Evolutionary conservation across 2,888 invertebrate genomes (phyloP).

Genomic region (Crepidodera aurea): DNA sequence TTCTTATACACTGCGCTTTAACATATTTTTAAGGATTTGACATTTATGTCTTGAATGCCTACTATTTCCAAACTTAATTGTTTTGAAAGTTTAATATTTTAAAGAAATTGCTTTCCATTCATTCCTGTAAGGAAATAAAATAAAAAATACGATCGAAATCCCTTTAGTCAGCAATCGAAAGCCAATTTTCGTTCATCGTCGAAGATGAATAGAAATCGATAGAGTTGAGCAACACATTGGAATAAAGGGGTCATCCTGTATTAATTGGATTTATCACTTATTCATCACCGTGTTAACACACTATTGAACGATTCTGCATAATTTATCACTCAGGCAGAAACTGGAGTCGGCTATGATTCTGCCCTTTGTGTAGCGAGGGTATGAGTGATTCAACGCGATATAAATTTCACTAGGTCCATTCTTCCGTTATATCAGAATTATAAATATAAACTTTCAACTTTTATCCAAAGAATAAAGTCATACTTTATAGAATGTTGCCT

Average conservation of each 20-base stretch:
- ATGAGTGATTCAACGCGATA: background rate
- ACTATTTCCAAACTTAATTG: too few relatives aligned
- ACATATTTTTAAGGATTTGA: too few relatives aligned
- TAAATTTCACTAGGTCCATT: background rate
- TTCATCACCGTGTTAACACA: conserved; percentile 29
- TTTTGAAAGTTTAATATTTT: too few relatives aligned
- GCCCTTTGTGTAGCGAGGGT: background rate
- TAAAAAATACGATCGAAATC: background rate
- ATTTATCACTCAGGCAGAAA: conserved; percentile 29
- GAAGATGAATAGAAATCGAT: conserved; percentile 19
- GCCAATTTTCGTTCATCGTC: conserved; percentile 1
- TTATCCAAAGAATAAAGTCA: too few relatives aligned
- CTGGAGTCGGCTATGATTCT: conserved; percentile 7
- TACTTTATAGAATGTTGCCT: too few relatives aligned
- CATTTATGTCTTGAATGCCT: too few relatives aligned
- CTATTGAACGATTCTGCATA: conserved; percentile 29
- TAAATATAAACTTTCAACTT: background rate
- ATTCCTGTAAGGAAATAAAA: too few relatives aligned
- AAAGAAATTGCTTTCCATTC: too few relatives aligned
- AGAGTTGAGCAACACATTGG: conserved; percentile 22
- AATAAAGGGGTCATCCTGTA: conserved; percentile 29
- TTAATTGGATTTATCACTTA: conserved; percentile 31
- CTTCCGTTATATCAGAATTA: background rate
- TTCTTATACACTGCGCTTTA: too few relatives aligned
- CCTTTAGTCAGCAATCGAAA: conserved; percentile 4